A percentile compares a stretch with the other conserved stretches of the same genome.
Conservation (phyloP, 2,797 vertebrate genomes). For the Molothrus aeneus region DNA sequence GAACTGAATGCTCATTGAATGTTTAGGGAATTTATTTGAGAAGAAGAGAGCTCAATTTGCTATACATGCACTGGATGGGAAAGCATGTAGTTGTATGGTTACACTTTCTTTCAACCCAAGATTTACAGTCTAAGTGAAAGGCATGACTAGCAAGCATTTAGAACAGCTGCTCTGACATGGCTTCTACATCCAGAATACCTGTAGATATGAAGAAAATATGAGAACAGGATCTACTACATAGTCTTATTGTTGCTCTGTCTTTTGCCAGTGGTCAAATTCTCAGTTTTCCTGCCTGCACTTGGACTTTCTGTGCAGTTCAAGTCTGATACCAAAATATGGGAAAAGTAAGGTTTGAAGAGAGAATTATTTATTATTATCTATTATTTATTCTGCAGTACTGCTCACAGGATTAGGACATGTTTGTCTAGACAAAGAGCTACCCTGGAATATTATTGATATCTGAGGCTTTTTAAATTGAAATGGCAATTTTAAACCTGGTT, state of each 20-base stretch:
- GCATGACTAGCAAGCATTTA: background rate
- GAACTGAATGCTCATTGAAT: background rate
- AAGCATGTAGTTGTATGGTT: background rate
- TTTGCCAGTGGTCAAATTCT: background rate
- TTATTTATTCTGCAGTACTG: background rate
- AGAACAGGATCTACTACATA: background rate
- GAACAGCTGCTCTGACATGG: rapidly evolving
- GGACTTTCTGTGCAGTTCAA: background rate
- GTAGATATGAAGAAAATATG: background rate
- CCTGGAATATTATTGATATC: background rate
- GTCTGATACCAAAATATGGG: background rate
- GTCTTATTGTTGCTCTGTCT: background rate
- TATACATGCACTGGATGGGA: background rate
- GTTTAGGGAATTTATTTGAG: background rate
- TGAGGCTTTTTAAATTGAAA: background rate
- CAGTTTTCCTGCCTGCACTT: background rate
- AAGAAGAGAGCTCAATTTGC: background rate
- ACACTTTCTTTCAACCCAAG: background rate
- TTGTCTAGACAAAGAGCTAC: background rate
- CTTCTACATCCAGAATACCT: background rate
- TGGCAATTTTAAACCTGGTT: background rate
- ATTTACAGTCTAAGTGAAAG: background rate
- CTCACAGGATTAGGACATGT: background rate
- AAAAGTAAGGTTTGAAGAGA: background rate
- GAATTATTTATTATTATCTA: background rate